Conservation (phyloP, 2,797 vertebrate genomes). For the Sphaeramia orbicularis region DNA sequence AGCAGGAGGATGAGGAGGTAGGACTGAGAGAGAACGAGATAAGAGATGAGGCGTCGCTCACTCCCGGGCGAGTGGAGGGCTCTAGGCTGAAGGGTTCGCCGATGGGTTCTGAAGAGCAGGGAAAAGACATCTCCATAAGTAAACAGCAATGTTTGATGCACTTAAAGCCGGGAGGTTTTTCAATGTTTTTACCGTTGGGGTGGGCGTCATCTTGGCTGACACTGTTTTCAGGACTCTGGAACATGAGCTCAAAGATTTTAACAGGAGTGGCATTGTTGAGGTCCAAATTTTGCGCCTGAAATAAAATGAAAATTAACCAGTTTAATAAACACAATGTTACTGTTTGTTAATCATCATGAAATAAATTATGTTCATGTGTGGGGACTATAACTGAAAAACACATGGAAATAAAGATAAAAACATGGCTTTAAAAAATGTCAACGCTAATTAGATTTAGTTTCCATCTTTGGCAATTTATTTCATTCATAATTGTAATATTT, state of each 20-base stretch:
- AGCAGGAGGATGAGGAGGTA: slow-evolving; percentile 86
- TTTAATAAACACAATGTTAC: neutral
- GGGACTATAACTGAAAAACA: no score
- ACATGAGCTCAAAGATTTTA: slow-evolving; percentile 97
- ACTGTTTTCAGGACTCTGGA: slow-evolving; percentile 94
- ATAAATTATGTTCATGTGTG: neutral
- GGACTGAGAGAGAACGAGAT: slow-evolving; percentile 86
- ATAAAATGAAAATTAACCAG: slow-evolving; percentile 24
- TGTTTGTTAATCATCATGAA: neutral
- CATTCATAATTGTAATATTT: no score
- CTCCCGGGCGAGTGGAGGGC: slow-evolving; percentile 76
- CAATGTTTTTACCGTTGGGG: slow-evolving; percentile 83
- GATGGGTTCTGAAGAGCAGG: slow-evolving; percentile 84
- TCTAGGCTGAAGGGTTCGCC: slow-evolving; percentile 88
- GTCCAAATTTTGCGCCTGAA: slow-evolving; percentile 91
- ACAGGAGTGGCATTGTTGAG: slow-evolving; percentile 93
- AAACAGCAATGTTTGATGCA: neutral
- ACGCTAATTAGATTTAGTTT: no score
- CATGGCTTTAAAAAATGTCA: no score
- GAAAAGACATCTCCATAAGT: slow-evolving; percentile 7
- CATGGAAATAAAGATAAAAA: no score
- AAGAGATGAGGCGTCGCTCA: slow-evolving; percentile 81
- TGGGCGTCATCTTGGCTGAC: slow-evolving; percentile 90
- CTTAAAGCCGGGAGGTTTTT: neutral
- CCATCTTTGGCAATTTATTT: no score